These are phyloP conservation scores for Cheilinus undulatus DNA, from an alignment of 2,113 vertebrate species.

Conservation along the genomic window DNA sequence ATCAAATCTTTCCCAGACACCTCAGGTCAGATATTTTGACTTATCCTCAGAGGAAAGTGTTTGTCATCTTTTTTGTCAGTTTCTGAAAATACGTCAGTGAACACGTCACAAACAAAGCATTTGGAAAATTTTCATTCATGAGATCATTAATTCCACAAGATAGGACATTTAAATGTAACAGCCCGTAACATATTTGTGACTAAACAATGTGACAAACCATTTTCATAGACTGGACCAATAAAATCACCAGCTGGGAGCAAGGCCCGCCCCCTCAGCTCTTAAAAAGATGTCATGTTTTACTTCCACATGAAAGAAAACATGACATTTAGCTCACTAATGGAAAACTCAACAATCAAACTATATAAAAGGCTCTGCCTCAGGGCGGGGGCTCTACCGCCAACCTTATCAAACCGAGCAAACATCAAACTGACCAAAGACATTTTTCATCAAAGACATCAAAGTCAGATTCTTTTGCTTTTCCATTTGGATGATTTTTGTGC, in stretches of 20 bases:
- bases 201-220: background rate
- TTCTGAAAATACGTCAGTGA: no score
- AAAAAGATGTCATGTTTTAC: background rate
- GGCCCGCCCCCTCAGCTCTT: background rate
- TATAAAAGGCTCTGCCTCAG: background rate
- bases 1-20: no score
- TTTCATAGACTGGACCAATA: background rate
- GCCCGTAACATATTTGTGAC: no score
- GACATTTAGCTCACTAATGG: conserved; percentile 9
- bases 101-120: no score
- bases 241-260: background rate
- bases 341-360: conserved; percentile 4
- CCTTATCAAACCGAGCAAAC: conserved; percentile 3
- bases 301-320: conserved; percentile 1
- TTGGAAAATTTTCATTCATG: no score
- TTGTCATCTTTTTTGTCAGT: no score
- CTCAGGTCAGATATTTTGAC: no score
- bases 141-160: no score
- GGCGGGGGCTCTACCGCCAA: background rate
- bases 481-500: conserved; percentile 24
- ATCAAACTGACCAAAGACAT: conserved; percentile 51
- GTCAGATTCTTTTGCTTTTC: conserved; percentile 25
- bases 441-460: conserved; percentile 38
- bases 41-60: no score
- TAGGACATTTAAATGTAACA: no score